These are phyloP conservation scores for Sphinx pinastri DNA, from an alignment of 2,888 invertebrate species.

Conservation along the genomic window DNA sequence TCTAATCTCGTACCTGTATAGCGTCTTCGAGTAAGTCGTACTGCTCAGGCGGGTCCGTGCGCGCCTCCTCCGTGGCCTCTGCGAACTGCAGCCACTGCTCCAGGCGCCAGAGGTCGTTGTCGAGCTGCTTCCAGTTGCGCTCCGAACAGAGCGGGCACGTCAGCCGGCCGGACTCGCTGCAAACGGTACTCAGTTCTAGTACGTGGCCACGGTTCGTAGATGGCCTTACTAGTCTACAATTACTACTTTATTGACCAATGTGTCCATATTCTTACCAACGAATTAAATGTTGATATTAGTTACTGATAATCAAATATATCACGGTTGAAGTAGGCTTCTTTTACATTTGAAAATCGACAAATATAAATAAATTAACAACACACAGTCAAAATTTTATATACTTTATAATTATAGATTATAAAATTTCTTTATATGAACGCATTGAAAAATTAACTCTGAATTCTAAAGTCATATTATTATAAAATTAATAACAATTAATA, in stretches of 20 bases:
- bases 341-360: no score
- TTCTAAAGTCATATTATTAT: background rate
- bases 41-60: conserved; percentile 87
- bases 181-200: background rate
- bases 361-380: no score
- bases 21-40: conserved; percentile 93
- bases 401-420: background rate
- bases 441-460: background rate
- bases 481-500: background rate
- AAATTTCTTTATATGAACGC: background rate
- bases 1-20: conserved; percentile 85
- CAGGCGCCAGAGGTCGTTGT: conserved; percentile 94
- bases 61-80: conserved; percentile 90
- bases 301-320: background rate
- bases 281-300: no score
- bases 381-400: no score
- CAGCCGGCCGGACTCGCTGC: conserved; percentile 89
- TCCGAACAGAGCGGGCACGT: conserved; percentile 95
- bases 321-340: no score
- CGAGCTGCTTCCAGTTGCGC: conserved; percentile 94
- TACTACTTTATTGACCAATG: background rate
- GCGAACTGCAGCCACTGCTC: conserved; percentile 96
- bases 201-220: conserved; percentile 1
- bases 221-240: conserved; percentile 3
- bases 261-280: background rate